Conservation (phyloP, 2,797 vertebrate species). For the Synaphobranchus kaupii region DNA sequence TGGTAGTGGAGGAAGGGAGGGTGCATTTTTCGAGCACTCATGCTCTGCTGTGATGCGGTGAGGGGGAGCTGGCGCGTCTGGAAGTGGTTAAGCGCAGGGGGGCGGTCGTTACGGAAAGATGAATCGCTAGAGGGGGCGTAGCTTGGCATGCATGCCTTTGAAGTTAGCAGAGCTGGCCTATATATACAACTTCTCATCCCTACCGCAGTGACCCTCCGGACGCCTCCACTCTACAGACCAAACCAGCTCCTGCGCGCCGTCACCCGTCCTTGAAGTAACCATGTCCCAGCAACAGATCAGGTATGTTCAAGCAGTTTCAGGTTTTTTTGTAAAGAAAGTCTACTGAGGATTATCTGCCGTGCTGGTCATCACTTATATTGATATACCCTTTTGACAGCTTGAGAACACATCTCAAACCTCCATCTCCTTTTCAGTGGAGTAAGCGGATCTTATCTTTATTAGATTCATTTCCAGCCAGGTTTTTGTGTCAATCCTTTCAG, state of each 20-base stretch:
- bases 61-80: background rate
- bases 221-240: slow-evolving; percentile 13
- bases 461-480: too few species aligned
- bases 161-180: background rate
- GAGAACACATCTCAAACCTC: background rate
- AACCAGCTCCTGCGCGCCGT: background rate
- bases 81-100: background rate
- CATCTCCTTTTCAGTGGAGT: too few species aligned
- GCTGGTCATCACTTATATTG: background rate
- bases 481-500: too few species aligned
- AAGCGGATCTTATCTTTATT: too few species aligned
- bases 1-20: too few species aligned
- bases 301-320: slow-evolving; percentile 38
- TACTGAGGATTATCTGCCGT: background rate
- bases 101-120: background rate
- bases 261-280: background rate
- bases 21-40: too few species aligned
- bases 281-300: slow-evolving; percentile 60
- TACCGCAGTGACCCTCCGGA: slow-evolving; percentile 12
- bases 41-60: background rate
- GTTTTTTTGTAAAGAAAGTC: background rate
- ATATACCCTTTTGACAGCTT: background rate
- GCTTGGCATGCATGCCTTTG: background rate
- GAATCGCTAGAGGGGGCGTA: background rate
- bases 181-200: slow-evolving; percentile 10